phyloP scores from a whole-genome alignment of 2,888 invertebrate genomes.

The Synergus laeviventris region DNA sequence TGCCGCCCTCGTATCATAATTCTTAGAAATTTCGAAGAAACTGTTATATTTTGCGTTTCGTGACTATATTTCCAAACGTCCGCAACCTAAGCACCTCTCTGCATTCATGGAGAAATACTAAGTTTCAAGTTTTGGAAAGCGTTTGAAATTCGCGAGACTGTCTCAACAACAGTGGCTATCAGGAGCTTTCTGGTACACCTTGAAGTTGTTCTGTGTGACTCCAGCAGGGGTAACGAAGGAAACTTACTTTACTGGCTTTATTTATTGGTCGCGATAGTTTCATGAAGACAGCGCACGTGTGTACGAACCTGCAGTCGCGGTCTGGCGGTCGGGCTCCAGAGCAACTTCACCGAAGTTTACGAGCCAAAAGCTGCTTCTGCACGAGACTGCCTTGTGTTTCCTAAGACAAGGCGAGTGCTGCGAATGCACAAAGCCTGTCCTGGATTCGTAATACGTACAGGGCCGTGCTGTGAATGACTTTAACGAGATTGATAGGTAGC shows the following conservation, averaged over 20 bases:
- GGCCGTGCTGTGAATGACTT: constrained; percentile 8
- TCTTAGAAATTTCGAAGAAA: not conserved
- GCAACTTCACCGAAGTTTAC: constrained; percentile 46
- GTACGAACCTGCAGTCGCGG: constrained; percentile 13
- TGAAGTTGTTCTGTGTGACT: constrained; percentile 30
- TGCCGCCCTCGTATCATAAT: too few species aligned
- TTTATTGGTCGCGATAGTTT: constrained; percentile 40
- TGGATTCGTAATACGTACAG: constrained; percentile 25
- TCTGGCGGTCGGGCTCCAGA: constrained; percentile 33
- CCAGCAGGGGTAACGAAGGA: constrained; percentile 30
- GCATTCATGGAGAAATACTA: not conserved
- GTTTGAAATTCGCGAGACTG: constrained; percentile 13
- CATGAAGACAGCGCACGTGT: constrained; percentile 39
- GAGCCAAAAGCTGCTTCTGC: constrained; percentile 44
- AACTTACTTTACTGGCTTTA: constrained; percentile 39
- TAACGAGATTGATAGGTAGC: constrained; percentile 34
- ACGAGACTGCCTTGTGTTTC: constrained; percentile 34
- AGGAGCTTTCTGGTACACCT: constrained; percentile 19
- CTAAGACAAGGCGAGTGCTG: constrained; percentile 38
- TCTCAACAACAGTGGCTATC: constrained; percentile 26
- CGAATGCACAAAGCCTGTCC: constrained; percentile 37
- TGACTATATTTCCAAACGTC: not conserved
- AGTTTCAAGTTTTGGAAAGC: not conserved
- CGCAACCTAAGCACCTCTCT: not conserved
- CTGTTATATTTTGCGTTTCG: not conserved